phyloP scores from a whole-genome alignment of 2,797 vertebrate species.

The Channa striata region DNA sequence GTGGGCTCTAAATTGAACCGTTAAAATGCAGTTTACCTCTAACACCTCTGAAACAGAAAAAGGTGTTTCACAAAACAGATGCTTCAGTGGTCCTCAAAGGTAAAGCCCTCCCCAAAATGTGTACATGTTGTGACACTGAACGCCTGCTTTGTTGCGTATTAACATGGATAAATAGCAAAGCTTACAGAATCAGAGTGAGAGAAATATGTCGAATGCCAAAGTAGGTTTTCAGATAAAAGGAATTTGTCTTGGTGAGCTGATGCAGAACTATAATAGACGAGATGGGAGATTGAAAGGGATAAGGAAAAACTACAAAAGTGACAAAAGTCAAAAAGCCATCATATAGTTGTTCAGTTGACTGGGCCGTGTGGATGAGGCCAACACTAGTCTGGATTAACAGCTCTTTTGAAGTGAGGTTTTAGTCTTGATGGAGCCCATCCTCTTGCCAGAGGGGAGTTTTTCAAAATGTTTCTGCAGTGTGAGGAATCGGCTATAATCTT shows the following conservation, averaged over 20 bases:
- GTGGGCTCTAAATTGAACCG: constrained; percentile 65
- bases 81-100: constrained; percentile 43
- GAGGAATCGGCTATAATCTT: constrained; percentile 6
- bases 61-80: too few relatives aligned
- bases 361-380: too few relatives aligned
- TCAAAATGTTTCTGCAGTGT: too few relatives aligned
- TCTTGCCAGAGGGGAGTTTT: too few relatives aligned
- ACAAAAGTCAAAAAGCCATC: too few relatives aligned
- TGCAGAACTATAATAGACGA: too few relatives aligned
- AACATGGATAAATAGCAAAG: constrained; percentile 40
- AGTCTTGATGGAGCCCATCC: too few relatives aligned
- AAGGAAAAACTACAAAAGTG: too few relatives aligned
- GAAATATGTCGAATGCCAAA: background rate
- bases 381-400: too few relatives aligned
- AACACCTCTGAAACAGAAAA: constrained; percentile 55
- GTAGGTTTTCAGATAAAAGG: background rate
- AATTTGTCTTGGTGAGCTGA: background rate
- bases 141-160: constrained; percentile 46
- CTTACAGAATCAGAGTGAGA: background rate
- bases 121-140: constrained; percentile 30
- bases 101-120: constrained; percentile 27
- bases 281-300: too few relatives aligned
- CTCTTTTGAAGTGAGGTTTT: too few relatives aligned
- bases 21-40: constrained; percentile 65
- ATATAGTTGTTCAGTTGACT: too few relatives aligned